Base-by-base conservation (phyloP, 2,113 vertebrate species). In the Tachysurus vachellii region DNA sequence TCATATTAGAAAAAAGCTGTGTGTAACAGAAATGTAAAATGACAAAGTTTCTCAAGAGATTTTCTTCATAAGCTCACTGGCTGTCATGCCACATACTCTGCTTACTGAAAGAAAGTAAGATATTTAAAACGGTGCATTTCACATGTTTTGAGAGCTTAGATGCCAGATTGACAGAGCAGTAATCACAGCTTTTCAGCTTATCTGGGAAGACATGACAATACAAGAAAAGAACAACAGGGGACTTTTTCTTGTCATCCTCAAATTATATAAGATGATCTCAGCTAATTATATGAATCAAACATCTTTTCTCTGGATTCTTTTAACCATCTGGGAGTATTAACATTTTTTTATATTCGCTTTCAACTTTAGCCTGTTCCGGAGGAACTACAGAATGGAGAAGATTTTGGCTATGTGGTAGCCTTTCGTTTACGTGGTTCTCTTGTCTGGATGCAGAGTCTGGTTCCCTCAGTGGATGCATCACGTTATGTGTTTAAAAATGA, bases 311-410 rank as follows among this genome's bases (percentile, higher is more conserved):
- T 14, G 1, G 14, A 44, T 44, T 50, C 57, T 77, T 87, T 64
- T 57, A 5, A 85, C 31, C 57, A 6, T 26, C 53, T 62, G 13
- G 23, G 4, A 19, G n/a, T 61, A 53, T 59, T 59, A 50, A 36
- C 70, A 70, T 62, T 61, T 64, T 84, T 28, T 62, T 62, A 6
- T 64, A 80, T 85, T 86, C 44, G 88, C 93, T 90, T 89, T 90
- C 82, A 87, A 85, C 53, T 56, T 19, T 89, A 97, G 97, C 94
- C 96, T 0, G 92, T 98, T 89, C 92, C 96, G 71, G 97, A 99
- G 89, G 96, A 99, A 76, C 95, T 96, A 73, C 97, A 98, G 85
- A 96, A 96, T 0, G 96, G 96, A 82, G 97, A 96, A 82, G 96
- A 95, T 28, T 98, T 98, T 89, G 97, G 97, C 73, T 97, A 97